These are phyloP conservation scores for Neoitamus cyanurus DNA, from an alignment of 2,888 invertebrate genomes.

Conservation along the genomic window DNA sequence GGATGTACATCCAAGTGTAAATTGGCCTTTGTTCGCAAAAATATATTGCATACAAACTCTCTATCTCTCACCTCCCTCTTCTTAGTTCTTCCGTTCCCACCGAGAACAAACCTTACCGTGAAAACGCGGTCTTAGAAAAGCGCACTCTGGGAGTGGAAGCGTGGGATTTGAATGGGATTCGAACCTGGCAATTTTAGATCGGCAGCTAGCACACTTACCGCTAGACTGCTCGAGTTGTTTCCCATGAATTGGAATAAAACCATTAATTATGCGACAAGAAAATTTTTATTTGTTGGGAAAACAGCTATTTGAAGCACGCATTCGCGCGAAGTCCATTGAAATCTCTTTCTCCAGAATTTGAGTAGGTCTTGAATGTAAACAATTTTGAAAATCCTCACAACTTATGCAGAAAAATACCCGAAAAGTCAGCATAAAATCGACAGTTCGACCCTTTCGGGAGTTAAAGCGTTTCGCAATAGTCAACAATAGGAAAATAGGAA, in stretches of 20 bases:
- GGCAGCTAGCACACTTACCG: no score
- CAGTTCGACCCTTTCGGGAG: neutral
- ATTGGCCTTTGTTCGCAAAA: no score
- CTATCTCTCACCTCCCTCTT: no score
- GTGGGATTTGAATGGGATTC: no score
- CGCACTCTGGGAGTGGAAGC: no score
- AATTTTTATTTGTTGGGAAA: neutral
- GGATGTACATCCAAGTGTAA: no score
- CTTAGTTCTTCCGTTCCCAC: no score
- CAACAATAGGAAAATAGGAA: constrained; percentile 28
- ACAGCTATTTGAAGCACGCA: neutral
- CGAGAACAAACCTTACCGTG: no score
- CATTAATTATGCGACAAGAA: neutral
- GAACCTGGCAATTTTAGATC: no score
- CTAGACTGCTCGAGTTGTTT: no score
- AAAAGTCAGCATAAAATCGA: constrained; percentile 35
- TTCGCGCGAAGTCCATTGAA: neutral
- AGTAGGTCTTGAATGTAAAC: neutral
- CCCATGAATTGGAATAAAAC: neutral
- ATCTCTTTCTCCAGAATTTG: neutral
- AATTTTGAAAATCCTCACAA: constrained; percentile 8
- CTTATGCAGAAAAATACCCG: constrained; percentile 11
- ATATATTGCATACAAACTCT: no score
- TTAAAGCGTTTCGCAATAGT: constrained; percentile 34
- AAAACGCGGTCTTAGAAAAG: no score